phyloP scores from a whole-genome alignment of 2,888 invertebrate species.

The Hesperia comma region DNA sequence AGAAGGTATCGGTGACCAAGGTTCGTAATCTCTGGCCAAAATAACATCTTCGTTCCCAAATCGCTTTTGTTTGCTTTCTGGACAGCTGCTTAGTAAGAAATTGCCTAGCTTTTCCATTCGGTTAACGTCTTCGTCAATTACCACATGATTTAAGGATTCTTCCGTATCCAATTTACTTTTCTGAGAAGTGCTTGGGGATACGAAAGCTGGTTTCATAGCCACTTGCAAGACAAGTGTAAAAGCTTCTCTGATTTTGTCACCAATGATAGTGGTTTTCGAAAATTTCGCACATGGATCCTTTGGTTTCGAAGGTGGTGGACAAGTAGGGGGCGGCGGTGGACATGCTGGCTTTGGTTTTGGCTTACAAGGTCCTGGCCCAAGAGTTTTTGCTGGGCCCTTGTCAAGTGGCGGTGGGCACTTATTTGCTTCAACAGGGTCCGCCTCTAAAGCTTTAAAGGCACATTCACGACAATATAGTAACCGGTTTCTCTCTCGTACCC shows the following conservation, averaged over 20 bases:
- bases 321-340: constrained; percentile 42
- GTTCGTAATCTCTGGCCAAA: constrained; percentile 57
- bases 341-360: constrained; percentile 43
- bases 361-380: constrained; percentile 41
- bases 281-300: constrained; percentile 39
- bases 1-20: constrained; percentile 71
- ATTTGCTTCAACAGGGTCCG: constrained; percentile 38
- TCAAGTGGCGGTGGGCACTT: constrained; percentile 43
- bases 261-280: constrained; percentile 22
- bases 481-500: constrained; percentile 55
- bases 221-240: constrained; percentile 22
- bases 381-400: constrained; percentile 33
- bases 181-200: not conserved
- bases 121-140: not conserved
- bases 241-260: constrained; percentile 22
- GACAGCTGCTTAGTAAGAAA: constrained; percentile 9
- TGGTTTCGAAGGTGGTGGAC: constrained; percentile 43
- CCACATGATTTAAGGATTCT: constrained; percentile 1
- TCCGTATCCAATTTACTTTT: not conserved
- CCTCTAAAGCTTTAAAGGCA: constrained; percentile 45
- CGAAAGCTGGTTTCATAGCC: constrained; percentile 7
- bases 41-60: constrained; percentile 31
- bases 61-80: not conserved
- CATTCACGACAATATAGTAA: constrained; percentile 46
- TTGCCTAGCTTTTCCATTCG: constrained; percentile 17